phyloP scores from a whole-genome alignment of 2,113 vertebrate species.

The Hiodon alosoides region DNA sequence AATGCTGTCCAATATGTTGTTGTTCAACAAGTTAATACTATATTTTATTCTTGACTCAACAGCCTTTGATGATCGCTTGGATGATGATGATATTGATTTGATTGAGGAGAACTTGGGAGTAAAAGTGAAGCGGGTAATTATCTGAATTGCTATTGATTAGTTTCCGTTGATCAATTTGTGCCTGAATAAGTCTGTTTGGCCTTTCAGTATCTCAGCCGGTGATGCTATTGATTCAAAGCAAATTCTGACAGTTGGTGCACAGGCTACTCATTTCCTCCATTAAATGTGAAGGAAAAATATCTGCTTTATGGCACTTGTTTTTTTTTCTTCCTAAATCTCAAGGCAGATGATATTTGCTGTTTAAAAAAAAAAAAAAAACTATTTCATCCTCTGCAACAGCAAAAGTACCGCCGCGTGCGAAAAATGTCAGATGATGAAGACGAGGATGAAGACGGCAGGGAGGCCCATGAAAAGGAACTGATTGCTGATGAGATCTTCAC shows the following conservation, averaged over 20 bases:
- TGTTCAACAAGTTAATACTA: neutral
- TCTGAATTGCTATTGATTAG: neutral
- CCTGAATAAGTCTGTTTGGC: neutral
- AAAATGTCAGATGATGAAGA: constrained; percentile 94
- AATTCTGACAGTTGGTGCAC: too few species aligned
- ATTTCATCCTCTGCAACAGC: constrained; percentile 54
- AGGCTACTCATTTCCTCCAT: too few species aligned
- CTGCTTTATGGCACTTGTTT: too few species aligned
- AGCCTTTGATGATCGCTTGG: constrained; percentile 87
- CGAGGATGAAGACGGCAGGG: constrained; percentile 79
- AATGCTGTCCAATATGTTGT: neutral
- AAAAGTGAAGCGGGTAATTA: constrained; percentile 91
- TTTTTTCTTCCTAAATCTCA: too few species aligned
- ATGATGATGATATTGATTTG: constrained; percentile 96
- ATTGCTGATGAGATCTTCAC: constrained; percentile 96
- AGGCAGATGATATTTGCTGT: neutral
- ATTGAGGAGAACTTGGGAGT: constrained; percentile 98
- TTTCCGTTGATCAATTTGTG: neutral
- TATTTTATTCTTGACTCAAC: constrained; percentile 19
- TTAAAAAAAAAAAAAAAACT: neutral
- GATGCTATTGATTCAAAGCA: neutral
- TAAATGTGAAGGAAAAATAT: too few species aligned
- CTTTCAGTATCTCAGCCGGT: neutral
- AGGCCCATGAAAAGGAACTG: constrained; percentile 85
- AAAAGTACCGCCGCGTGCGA: constrained; percentile 89